phyloP scores from a whole-genome alignment of 2,113 vertebrate species.

The Chloroceryle aenea region DNA sequence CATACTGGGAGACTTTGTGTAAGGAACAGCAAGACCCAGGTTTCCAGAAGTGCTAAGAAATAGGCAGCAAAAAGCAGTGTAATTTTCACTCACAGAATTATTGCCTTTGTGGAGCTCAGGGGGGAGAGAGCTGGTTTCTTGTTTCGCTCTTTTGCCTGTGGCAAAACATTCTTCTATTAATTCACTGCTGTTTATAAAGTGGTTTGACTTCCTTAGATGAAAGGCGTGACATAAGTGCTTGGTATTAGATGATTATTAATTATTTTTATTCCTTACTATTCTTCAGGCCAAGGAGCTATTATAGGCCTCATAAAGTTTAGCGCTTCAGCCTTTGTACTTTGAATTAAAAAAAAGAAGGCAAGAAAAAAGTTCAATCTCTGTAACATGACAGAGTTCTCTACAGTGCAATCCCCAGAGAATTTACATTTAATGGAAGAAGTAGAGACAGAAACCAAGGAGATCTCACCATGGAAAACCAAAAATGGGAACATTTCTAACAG shows the following conservation, averaged over 20 bases:
- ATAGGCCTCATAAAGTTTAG: slow-evolving; percentile 26
- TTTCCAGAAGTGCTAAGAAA: slow-evolving; percentile 38
- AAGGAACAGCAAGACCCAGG: neutral
- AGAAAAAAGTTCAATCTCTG: neutral
- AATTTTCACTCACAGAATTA: slow-evolving; percentile 1
- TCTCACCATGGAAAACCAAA: neutral
- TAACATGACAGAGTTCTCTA: neutral
- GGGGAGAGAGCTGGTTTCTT: neutral
- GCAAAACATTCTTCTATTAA: slow-evolving; percentile 50
- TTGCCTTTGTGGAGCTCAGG: neutral
- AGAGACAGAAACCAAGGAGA: neutral
- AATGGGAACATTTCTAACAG: rapidly evolving
- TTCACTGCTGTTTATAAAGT: slow-evolving; percentile 44
- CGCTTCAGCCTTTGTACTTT: neutral
- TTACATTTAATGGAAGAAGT: neutral
- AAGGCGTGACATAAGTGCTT: slow-evolving; percentile 46
- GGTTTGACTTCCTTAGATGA: slow-evolving; percentile 58
- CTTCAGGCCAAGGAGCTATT: neutral
- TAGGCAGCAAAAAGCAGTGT: neutral
- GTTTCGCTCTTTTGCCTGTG: slow-evolving; percentile 7
- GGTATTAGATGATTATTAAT: slow-evolving; percentile 32
- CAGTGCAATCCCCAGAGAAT: neutral
- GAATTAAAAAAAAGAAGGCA: neutral
- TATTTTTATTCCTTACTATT: slow-evolving; percentile 47
- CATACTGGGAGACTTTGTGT: neutral